Percentiles rank a stretch among this genome's conserved stretches.
Conservation (phyloP, 2,113 vertebrate genomes). For the Columbina picui region DNA sequence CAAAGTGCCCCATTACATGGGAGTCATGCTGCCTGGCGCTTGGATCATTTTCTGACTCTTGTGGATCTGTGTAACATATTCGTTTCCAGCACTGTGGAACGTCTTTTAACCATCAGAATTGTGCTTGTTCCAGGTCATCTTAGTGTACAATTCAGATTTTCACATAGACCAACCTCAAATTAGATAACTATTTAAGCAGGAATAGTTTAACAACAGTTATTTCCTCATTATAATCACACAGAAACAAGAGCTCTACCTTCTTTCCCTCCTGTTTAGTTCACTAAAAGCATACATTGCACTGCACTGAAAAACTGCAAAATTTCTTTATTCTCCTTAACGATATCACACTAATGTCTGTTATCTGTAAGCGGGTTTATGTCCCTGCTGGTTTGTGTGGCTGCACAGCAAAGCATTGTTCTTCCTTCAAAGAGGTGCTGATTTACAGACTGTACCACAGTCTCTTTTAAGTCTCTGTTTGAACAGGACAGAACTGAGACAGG, state of each 20-base stretch:
- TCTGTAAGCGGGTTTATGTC: not conserved
- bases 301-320: not conserved
- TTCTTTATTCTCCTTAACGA: not conserved
- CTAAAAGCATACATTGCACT: not conserved
- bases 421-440: not conserved
- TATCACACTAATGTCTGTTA: not conserved
- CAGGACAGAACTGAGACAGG: not conserved
- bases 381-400: not conserved
- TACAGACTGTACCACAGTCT: not conserved
- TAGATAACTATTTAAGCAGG: conserved; percentile 11
- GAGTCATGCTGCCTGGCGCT: not conserved
- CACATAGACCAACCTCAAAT: not conserved
- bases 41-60: not conserved
- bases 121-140: not conserved
- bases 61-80: not conserved
- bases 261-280: not conserved
- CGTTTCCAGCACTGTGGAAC: not conserved
- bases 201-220: not conserved
- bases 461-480: not conserved
- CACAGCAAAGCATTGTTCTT: not conserved
- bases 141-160: not conserved
- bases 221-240: not conserved
- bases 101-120: not conserved
- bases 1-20: not conserved
- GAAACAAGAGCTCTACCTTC: not conserved